Base-by-base conservation (phyloP, 2,113 vertebrate genomes). In the Lethenteron camtschaticum region DNA sequence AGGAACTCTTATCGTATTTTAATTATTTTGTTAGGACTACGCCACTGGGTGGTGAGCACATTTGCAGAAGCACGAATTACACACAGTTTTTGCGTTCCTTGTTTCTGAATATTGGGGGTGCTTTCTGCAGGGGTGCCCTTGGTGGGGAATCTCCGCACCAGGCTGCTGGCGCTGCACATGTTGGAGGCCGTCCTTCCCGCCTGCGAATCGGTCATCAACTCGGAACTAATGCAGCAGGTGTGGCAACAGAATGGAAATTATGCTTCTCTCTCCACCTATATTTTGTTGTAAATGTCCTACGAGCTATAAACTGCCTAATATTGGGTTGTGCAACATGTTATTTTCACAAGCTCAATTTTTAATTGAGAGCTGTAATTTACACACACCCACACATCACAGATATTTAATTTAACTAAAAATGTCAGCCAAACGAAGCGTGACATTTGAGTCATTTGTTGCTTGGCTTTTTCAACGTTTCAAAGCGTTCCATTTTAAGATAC, bases 141-240 rank as follows among this genome's bases (percentile, higher is more conserved):
- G 69, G 89, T 96, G 77, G 88, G 90, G 55, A 96, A 96, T 78
- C 73, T 97, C 78, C 86, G 94, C 75, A 97, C 94, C 0, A 85
- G 94, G 9, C 85, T 97, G 56, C 80, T 97, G 1, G 90, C 94
- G 0, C 86, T 97, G 57, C 94, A 97, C 1, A 91, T 96, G 8
- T 75, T 97, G 69, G 94, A 97, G 76, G 94, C 91, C n/a, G 87
- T 97, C 4, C 78, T 97, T n/a, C 94, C 94, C 18, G 85, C 94
- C 63, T 95, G 88, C 71, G 94, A 97, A 78, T 83, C 83, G 63
- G 85, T 82, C 0, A 87, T 92, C 68, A 91, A 97, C 77, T 89
- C 95, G 69, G 87, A 95, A 76, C 94, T 95, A 10, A 88, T 90
- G 85, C 83, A 83, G n/a, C 91, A 96, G 88, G 83, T 83, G 74